A percentile compares a stretch with the other conserved stretches of the same genome.
These are phyloP conservation scores for Gallinago solitaria DNA, from an alignment of 2,797 vertebrate genomes.

Conservation along the genomic window DNA sequence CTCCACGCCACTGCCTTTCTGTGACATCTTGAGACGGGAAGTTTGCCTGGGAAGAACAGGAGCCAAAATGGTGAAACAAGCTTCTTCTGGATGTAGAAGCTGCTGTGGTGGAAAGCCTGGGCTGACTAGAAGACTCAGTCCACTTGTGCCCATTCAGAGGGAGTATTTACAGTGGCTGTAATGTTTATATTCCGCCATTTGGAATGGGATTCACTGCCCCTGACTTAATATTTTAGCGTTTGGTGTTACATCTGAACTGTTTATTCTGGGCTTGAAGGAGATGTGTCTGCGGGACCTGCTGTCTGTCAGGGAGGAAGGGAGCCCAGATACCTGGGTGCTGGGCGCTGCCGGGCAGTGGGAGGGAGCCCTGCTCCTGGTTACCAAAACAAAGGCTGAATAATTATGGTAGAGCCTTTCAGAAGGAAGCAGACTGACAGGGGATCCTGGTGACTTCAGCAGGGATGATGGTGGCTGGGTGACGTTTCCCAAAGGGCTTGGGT, in stretches of 20 bases:
- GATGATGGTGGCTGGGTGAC: not conserved
- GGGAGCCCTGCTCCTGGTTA: not conserved
- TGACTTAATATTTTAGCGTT: not conserved
- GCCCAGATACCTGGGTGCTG: not conserved
- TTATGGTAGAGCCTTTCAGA: not conserved
- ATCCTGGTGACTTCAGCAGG: not conserved
- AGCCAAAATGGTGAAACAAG: not conserved
- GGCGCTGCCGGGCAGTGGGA: not conserved
- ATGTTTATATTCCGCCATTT: rapidly evolving
- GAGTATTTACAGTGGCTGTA: not conserved
- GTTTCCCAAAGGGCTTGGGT: not conserved
- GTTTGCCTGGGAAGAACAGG: not conserved
- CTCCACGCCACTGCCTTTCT: not conserved
- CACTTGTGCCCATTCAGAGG: not conserved
- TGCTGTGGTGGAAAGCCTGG: not conserved
- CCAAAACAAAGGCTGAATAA: not conserved
- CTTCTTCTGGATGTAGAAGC: not conserved
- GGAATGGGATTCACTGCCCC: not conserved
- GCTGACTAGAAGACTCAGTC: not conserved
- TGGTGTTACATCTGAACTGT: not conserved
- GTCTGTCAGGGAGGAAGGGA: not conserved
- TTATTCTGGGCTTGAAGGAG: not conserved
- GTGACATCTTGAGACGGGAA: not conserved
- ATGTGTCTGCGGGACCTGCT: not conserved
- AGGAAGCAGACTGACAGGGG: not conserved